Conservation (phyloP, 2,888 invertebrate genomes). For the Melanophora roralis region DNA sequence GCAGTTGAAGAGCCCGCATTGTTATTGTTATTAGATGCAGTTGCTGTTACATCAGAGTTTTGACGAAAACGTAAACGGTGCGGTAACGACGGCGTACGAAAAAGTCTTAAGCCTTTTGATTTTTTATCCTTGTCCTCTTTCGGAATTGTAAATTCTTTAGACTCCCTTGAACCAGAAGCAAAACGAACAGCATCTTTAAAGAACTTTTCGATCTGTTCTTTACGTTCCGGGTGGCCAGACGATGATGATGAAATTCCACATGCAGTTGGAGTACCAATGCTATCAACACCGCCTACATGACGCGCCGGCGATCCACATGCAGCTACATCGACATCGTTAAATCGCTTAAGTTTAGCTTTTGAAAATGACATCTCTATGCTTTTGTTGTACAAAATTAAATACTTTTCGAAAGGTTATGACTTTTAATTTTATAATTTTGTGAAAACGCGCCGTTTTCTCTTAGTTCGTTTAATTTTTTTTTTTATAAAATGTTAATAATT, state of each 20-base stretch:
- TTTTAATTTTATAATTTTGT: background rate
- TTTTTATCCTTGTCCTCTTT: constrained; percentile 75
- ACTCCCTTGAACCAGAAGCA: constrained; percentile 72
- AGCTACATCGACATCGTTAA: constrained; percentile 75
- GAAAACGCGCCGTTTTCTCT: too few relatives aligned
- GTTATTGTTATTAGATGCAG: constrained; percentile 55
- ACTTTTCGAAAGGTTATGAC: too few relatives aligned
- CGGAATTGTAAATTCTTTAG: constrained; percentile 74
- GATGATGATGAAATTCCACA: constrained; percentile 59
- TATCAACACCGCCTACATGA: constrained; percentile 27
- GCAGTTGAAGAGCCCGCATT: constrained; percentile 66
- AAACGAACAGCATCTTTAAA: constrained; percentile 76
- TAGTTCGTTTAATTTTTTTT: background rate
- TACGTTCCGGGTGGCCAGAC: constrained; percentile 71
- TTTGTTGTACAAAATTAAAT: background rate
- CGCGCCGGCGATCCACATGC: constrained; percentile 66
- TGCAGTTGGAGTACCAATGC: constrained; percentile 59
- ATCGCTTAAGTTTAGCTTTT: constrained; percentile 77
- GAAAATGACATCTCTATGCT: constrained; percentile 72
- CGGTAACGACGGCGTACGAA: constrained; percentile 76
- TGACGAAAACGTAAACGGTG: constrained; percentile 75
- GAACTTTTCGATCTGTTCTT: constrained; percentile 77
- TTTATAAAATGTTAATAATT: too few relatives aligned
- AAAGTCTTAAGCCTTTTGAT: constrained; percentile 73
- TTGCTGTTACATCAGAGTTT: constrained; percentile 67